These are phyloP conservation scores for Odontothrips loti DNA, from an alignment of 2,888 invertebrate genomes.

Conservation along the genomic window DNA sequence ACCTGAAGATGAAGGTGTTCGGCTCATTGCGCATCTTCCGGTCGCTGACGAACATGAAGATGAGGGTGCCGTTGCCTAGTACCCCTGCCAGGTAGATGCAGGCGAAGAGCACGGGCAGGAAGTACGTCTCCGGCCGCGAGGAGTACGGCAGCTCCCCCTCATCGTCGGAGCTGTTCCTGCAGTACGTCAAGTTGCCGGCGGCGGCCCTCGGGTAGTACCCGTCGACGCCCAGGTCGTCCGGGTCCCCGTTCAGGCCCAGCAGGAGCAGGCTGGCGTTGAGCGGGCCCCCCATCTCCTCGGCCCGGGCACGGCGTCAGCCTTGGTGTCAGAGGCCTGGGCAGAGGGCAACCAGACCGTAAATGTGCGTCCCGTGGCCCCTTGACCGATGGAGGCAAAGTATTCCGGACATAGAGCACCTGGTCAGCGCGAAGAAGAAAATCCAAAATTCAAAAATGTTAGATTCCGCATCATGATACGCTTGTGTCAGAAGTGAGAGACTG, in stretches of 20 bases:
- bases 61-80: constrained; percentile 81
- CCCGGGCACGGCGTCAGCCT: neutral
- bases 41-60: constrained; percentile 76
- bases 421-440: too few species aligned
- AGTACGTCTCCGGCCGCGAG: constrained; percentile 76
- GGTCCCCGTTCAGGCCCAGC: neutral
- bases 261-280: neutral
- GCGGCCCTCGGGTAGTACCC: constrained; percentile 20
- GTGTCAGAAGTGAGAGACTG: too few species aligned
- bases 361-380: neutral
- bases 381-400: too few species aligned
- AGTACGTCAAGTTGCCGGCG: constrained; percentile 34
- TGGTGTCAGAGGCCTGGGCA: neutral
- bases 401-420: too few species aligned
- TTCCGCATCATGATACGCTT: too few species aligned
- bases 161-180: constrained; percentile 4
- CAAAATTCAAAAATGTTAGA: too few species aligned
- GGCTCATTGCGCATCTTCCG: constrained; percentile 86
- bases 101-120: constrained; percentile 79
- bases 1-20: constrained; percentile 61
- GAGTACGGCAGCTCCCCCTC: constrained; percentile 64
- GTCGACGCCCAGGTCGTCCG: neutral
- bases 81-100: constrained; percentile 84
- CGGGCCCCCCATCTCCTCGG: neutral
- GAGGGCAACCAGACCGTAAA: neutral